Percentiles rank a stretch among this genome's conserved stretches.
Evolutionary conservation across 2,113 vertebrate genomes (phyloP).

Genomic region (Entosphenus tridentatus): DNA sequence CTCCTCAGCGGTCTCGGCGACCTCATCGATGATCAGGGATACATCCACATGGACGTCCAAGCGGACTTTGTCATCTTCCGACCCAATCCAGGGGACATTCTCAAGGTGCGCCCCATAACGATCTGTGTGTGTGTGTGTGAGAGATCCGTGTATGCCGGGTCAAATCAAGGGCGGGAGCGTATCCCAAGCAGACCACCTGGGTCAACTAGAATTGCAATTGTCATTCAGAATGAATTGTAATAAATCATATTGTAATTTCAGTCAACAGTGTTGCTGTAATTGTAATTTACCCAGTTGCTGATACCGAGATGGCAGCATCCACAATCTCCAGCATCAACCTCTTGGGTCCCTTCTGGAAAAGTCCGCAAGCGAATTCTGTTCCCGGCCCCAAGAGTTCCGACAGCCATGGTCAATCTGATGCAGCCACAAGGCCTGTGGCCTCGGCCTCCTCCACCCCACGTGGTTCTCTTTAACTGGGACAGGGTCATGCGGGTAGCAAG

Average conservation of each 20-base stretch:
- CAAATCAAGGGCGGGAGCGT: neutral
- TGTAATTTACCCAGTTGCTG: neutral
- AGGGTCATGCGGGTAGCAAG: too few relatives aligned
- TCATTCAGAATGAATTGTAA: neutral
- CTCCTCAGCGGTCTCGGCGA: slow-evolving; percentile 45
- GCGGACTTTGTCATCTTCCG: slow-evolving; percentile 63
- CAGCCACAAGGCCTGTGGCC: too few relatives aligned
- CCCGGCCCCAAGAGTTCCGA: too few relatives aligned
- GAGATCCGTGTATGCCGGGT: neutral
- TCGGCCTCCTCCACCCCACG: too few relatives aligned
- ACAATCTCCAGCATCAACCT: too few relatives aligned
- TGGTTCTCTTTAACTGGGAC: too few relatives aligned
- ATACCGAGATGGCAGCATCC: too few relatives aligned
- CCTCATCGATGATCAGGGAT: slow-evolving; percentile 64
- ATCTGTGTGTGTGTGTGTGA: neutral
- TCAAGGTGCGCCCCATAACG: slow-evolving; percentile 34
- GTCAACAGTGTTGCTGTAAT: neutral
- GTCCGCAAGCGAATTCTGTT: too few relatives aligned
- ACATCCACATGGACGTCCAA: slow-evolving; percentile 61
- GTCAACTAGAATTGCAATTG: neutral
- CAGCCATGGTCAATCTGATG: too few relatives aligned
- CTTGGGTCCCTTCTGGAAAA: too few relatives aligned
- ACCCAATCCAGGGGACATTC: slow-evolving; percentile 38
- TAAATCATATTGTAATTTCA: neutral
- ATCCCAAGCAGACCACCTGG: neutral